Conservation (phyloP, 2,113 vertebrate genomes). For the Xyrauchen texanus region DNA sequence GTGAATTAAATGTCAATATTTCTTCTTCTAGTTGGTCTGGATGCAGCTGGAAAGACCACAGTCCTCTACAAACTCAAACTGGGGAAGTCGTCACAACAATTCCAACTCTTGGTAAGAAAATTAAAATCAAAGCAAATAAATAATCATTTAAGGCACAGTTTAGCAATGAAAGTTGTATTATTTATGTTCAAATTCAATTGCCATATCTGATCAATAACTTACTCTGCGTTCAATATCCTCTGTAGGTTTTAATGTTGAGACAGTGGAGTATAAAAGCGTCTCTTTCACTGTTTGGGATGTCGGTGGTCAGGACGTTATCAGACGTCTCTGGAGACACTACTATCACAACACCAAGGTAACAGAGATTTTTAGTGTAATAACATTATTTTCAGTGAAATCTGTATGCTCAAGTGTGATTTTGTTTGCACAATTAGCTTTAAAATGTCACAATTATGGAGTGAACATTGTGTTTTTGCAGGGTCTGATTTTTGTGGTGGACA, state of each 20-base stretch:
- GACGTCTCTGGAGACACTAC: conserved; percentile 90
- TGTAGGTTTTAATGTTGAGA: conserved; percentile 90
- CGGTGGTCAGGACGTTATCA: conserved; percentile 87
- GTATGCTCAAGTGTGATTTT: background rate
- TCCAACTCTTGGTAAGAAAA: conserved; percentile 78
- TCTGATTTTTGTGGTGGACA: conserved; percentile 96
- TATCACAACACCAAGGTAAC: conserved; percentile 88
- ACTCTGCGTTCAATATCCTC: background rate
- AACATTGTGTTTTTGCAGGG: conserved; percentile 71
- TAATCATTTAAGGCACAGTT: too few species aligned
- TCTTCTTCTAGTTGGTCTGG: conserved; percentile 80
- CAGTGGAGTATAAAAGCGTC: conserved; percentile 90
- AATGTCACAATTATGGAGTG: background rate
- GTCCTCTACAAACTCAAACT: conserved; percentile 89
- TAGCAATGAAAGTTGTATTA: too few species aligned
- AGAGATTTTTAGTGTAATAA: background rate
- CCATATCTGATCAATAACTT: background rate
- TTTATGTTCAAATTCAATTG: background rate
- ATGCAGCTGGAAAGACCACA: conserved; percentile 89
- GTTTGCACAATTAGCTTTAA: background rate
- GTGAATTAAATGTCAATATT: background rate
- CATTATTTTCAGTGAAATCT: background rate
- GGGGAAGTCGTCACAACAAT: conserved; percentile 89
- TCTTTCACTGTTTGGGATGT: conserved; percentile 93
- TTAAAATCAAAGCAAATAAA: too few species aligned